A percentile compares a stretch with the other conserved stretches of the same genome.
Conservation (phyloP, 2,113 vertebrate genomes). For the Trochalopteron elliotii region DNA sequence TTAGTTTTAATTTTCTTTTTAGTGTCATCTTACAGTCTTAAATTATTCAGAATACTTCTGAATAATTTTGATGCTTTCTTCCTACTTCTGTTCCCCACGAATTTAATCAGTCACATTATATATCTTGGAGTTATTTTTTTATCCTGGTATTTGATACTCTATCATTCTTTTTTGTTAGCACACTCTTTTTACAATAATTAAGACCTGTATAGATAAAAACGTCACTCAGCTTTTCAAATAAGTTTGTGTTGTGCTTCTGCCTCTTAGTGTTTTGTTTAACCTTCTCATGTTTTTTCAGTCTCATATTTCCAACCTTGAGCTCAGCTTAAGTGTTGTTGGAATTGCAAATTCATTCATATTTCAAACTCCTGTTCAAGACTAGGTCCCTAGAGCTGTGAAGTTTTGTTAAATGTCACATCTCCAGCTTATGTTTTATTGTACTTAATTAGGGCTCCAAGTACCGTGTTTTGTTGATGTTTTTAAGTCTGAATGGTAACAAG, state of each 20-base stretch:
- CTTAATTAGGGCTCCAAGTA: conserved; percentile 38
- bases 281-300: neutral
- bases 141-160: neutral
- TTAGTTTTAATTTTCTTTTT: neutral
- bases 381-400: neutral
- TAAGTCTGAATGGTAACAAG: neutral
- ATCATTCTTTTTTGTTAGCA: neutral
- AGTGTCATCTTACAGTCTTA: neutral
- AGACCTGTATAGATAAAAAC: neutral
- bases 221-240: neutral
- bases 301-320: conserved; percentile 20
- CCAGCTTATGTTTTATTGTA: neutral
- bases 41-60: neutral
- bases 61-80: neutral
- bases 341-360: conserved; percentile 47
- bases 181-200: neutral
- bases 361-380: conserved; percentile 3
- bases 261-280: neutral
- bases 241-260: neutral
- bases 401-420: conserved; percentile 54
- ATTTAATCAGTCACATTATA: neutral
- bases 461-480: neutral
- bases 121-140: neutral
- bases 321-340: conserved; percentile 24
- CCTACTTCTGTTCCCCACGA: rapidly evolving